Evolutionary conservation across 2,113 vertebrate genomes (phyloP).

Genomic region (Aleadryas rufinucha): DNA sequence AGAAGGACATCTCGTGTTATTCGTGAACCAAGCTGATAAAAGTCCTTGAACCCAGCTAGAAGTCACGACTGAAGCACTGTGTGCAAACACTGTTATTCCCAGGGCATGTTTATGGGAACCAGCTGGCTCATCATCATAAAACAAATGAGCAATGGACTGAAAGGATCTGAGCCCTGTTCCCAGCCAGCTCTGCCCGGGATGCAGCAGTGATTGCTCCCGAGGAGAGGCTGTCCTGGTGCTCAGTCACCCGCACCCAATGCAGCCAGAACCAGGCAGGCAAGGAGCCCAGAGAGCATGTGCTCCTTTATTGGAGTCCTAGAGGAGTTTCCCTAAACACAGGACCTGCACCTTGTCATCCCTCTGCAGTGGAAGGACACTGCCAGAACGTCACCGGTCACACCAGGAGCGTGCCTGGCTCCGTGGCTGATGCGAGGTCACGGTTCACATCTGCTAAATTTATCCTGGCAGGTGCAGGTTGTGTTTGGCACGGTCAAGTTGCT

Average conservation of each 20-base stretch:
- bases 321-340: neutral
- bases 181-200: neutral
- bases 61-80: neutral
- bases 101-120: neutral
- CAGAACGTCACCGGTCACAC: neutral
- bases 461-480: neutral
- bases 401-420: fast-evolving
- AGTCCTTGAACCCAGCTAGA: neutral
- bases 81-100: neutral
- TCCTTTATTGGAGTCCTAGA: neutral
- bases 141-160: neutral
- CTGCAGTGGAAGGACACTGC: neutral
- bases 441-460: neutral
- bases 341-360: neutral
- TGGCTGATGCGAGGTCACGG: neutral
- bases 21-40: neutral
- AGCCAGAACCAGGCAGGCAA: neutral
- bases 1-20: neutral
- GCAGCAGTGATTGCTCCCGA: fast-evolving
- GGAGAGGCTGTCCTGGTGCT: neutral
- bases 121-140: neutral
- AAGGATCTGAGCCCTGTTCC: neutral
- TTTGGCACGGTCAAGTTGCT: neutral
- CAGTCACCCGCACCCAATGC: neutral
- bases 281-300: neutral